Evolutionary conservation across 2,797 vertebrate genomes (phyloP), one percentile per base, ranked within the genome.

Genomic region (Xerus rutilus): DNA sequence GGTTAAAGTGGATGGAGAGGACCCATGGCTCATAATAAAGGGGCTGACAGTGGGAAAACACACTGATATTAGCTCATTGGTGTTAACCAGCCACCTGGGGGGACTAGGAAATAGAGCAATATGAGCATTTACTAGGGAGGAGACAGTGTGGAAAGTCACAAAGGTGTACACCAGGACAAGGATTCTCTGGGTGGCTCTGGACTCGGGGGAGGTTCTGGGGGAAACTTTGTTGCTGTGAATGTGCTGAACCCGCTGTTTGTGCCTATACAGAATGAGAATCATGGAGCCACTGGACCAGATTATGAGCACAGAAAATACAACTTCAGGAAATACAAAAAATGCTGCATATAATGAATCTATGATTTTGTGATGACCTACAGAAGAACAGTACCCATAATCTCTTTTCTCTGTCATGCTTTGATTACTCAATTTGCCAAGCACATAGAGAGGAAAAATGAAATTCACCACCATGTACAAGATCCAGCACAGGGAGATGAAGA

Each of bases 351-450:
- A 3, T 5, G 4, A 21, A 1, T 21, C 25, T 47, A 13, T 1
- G 2, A 30, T 64, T 65, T 39, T 35, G 7, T 43, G 18, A 28
- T 7, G 0, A 57, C 5, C 0, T 12, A 0, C 2, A 65, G 25
- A 2, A 79, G 7, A 79, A 57, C 65, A 94, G 20, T 59, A 52
- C 4, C 14, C 65, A 11, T 21, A 35, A 18, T 59, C 35, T 23
- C 8, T 65, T 47, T 28, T 64, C n/a, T 11, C 25, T 45, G 28
- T 93, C 20, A 35, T 45, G 18, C 70, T 87, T 87, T 43, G 54
- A 13, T 7, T 52, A 9, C 15, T 87, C n/a, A 18, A 47, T 21
- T 25, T 32, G 6, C 11, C 21, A 43, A 15, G 6, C 9, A 10
- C 2, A 59, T 35, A 47, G 2, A 35, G 1, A 35, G 86, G 39